Evolutionary conservation across 1,140 invertebrate species (phyloP), one percentile per base, ranked within the genome.

Genomic region (Papilio machaon): DNA sequence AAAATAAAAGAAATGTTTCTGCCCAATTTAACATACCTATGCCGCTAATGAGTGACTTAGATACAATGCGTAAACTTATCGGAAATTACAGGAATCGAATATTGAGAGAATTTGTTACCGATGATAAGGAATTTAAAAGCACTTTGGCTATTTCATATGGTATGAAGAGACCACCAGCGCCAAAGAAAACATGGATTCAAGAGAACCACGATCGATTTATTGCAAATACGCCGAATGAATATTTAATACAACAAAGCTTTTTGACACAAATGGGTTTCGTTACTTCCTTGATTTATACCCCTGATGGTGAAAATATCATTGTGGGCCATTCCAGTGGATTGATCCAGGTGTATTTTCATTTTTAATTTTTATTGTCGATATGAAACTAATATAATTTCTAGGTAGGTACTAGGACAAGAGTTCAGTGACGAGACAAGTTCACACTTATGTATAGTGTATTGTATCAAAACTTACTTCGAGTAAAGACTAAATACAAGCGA

Each of bases 311-410:
- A 76, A 85, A 80, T 75, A 79, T 94, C 60, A 85, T 94, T 70
- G 86, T 91, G 38, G 92, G 92, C 13, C 89, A 92, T 80, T 90
- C 91, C 64, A 85, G 88, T 64, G 93, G 93, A 49, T 77, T 94
- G 30, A 89, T 94, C 76, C 92, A 94, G 91, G 92, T 93, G 15
- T 6, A n/a, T 15, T n/a, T n/a, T 43, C 2, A 0, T 30, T 64
- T 30, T 23, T 13, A 64, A 23, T 30, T 19, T 4, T 64, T 30
- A 10, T 13, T 52, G 49, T 9, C 49, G 49, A 52, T 15, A 52
- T 52, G 49, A 52, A 43, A 43, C 4, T 7, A 43, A 43, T 43
- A 43, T 43, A 43, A 43, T 43, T 43, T 7, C 4, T 43, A 43
- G 15, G 17, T 58, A 58, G 4, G 17, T 11, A n/a, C 15, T 5